Conservation (phyloP, 2,888 invertebrate species). For the Acrobasis consociella region DNA sequence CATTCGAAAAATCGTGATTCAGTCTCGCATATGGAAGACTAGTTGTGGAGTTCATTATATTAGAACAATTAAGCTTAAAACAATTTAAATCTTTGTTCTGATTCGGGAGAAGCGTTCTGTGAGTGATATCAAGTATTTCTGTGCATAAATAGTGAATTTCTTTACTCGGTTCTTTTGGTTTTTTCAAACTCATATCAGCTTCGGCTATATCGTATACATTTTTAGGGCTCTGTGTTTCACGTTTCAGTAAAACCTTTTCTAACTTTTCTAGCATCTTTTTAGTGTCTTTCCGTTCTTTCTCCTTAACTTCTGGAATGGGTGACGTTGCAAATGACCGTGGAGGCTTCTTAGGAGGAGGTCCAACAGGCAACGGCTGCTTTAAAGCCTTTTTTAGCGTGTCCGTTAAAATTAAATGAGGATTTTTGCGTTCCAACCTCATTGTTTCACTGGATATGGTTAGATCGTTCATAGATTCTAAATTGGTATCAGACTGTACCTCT, state of each 20-base stretch:
- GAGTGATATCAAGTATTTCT: constrained; percentile 70
- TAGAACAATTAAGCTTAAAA: constrained; percentile 71
- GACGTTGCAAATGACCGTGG: constrained; percentile 84
- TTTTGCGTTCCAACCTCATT: constrained; percentile 68
- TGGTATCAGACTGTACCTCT: constrained; percentile 41
- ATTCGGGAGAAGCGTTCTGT: constrained; percentile 55
- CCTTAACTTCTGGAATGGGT: constrained; percentile 47
- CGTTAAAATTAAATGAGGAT: constrained; percentile 71
- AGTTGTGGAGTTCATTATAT: constrained; percentile 58
- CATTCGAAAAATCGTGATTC: constrained; percentile 38
- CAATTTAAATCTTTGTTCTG: constrained; percentile 61
- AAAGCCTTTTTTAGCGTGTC: constrained; percentile 86
- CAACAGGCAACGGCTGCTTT: constrained; percentile 85
- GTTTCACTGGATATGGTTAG: constrained; percentile 70
- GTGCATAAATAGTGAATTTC: constrained; percentile 79
- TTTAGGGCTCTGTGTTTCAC: constrained; percentile 61
- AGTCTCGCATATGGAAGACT: constrained; percentile 70
- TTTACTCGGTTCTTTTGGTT: constrained; percentile 48
- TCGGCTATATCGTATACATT: constrained; percentile 51
- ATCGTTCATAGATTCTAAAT: constrained; percentile 60
- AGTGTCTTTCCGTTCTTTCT: constrained; percentile 73
- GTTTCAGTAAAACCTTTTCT: constrained; percentile 82
- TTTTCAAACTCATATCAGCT: constrained; percentile 50
- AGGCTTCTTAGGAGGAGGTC: constrained; percentile 90
- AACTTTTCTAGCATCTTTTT: constrained; percentile 86